Base-by-base conservation (phyloP, 2,113 vertebrate species). In the Ardeotis arabs region DNA sequence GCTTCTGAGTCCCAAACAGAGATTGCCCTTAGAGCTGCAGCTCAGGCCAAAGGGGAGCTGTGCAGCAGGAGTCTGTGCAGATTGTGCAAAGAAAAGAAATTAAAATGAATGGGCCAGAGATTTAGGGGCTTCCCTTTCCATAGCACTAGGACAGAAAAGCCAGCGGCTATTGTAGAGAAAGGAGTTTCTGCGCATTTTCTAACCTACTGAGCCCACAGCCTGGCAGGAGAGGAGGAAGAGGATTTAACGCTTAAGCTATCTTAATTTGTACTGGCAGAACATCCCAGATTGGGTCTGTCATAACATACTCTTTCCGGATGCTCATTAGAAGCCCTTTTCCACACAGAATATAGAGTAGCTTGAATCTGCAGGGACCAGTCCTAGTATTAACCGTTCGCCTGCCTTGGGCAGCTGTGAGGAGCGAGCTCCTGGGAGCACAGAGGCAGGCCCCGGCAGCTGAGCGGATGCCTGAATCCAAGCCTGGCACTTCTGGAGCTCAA, bases 371-470 rank as follows among this genome's bases (percentile, higher is more conserved):
- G 86, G 44, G 33, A 31, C 3, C 35, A 39, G n/a, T 35, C n/a
- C 83, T 33, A 22, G 25, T 18, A 78, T 18, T 27, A 75, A 60
- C 23, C 1, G 2, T 20, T 25, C 2, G 3, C 2, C 4, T 44
- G 45, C 56, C 35, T 59, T 39, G 11, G 49, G 59, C 33, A 31
- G 50, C 13, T 5, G 23, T 28, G 45, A 73, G 31, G 8, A 73
- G 10, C 2, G 20, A 62, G 15, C 47, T 83, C 18, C 27, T 25
- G 39, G 56, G 25, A 86, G 49, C 17, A 27, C 27, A n/a, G 55
- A 31, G 44, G 31, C 64, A 74, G 52, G 50, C 9, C 49, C 56
- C 0, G 0, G 24, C 3, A 1, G 22, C n/a, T 27, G 16, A 41
- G 45, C 4, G 1, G n/a, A 10, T 55, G 31, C 39, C 80, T 52